Percentiles rank a stretch among this genome's conserved stretches.
Conservation (phyloP, 2,888 invertebrate genomes). For the Apamea monoglypha region DNA sequence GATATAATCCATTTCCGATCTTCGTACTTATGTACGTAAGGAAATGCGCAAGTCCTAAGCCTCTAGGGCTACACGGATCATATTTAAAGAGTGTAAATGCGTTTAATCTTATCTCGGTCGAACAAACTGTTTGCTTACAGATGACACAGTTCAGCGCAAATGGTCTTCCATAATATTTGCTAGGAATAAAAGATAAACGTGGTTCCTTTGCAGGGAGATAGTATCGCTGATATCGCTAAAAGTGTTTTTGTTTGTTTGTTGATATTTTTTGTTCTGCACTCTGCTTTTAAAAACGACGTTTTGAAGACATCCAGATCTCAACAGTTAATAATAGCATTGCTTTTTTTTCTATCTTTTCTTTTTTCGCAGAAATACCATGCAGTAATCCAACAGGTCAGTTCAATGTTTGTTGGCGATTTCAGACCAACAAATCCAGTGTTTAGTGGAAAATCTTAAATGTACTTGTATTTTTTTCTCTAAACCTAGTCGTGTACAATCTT, state of each 20-base stretch:
- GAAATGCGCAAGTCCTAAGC: constrained; percentile 18
- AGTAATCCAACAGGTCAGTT: background rate
- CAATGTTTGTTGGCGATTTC: background rate
- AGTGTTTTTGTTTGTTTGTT: constrained; percentile 3
- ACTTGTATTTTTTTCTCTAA: background rate
- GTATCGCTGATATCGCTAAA: constrained; percentile 33
- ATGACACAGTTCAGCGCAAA: constrained; percentile 72
- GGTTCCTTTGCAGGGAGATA: constrained; percentile 46
- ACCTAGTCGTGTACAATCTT: background rate
- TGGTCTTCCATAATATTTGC: constrained; percentile 76
- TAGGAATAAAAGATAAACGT: constrained; percentile 63
- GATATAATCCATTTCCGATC: background rate
- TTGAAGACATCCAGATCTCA: background rate
- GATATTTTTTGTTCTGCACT: background rate
- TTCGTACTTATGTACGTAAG: background rate
- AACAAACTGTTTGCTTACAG: constrained; percentile 76
- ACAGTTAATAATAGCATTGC: background rate
- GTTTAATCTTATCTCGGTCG: constrained; percentile 62
- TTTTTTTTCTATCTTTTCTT: no score
- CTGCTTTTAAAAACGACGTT: background rate
- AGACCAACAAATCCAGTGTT: background rate
- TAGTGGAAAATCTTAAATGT: background rate
- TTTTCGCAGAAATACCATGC: background rate
- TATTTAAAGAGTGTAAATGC: constrained; percentile 44
- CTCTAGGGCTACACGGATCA: constrained; percentile 17